phyloP scores from a whole-genome alignment of 1,140 invertebrate species.

The Trigoniulus corallinus region DNA sequence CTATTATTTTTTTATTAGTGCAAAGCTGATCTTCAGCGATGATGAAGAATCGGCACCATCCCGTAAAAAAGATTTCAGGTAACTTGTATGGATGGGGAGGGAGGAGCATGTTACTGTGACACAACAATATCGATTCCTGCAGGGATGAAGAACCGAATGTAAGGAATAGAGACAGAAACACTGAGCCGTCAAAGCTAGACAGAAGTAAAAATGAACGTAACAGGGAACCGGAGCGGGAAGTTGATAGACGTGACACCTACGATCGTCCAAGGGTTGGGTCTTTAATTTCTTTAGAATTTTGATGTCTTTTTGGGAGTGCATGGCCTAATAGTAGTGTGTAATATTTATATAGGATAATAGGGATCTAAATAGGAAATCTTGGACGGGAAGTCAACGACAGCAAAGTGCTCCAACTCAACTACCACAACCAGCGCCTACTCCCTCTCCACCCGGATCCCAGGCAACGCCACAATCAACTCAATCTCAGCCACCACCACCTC shows the following conservation, averaged over 20 bases:
- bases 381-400: neutral
- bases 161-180: neutral
- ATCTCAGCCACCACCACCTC: conserved; percentile 8
- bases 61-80: conserved; percentile 5
- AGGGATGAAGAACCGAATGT: conserved; percentile 2
- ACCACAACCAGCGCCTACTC: neutral
- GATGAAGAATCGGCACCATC: conserved; percentile 42
- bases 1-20: conserved; percentile 31
- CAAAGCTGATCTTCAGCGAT: conserved; percentile 85
- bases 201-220: conserved; percentile 5
- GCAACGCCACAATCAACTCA: conserved; percentile 7
- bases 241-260: conserved; percentile 6
- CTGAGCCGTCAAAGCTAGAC: neutral
- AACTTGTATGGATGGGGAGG: neutral
- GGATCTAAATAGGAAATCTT: conserved; percentile 9
- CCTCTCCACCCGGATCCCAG: conserved; percentile 11
- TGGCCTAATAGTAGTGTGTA: neutral
- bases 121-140: neutral
- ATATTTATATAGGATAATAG: conserved; percentile 11
- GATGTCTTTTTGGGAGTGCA: too few relatives aligned
- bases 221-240: conserved; percentile 9
- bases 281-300: neutral
- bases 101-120: too few relatives aligned
- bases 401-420: neutral
- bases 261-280: neutral